Conservation (phyloP, 2,113 vertebrate genomes). For the Phoenicopterus ruber region DNA sequence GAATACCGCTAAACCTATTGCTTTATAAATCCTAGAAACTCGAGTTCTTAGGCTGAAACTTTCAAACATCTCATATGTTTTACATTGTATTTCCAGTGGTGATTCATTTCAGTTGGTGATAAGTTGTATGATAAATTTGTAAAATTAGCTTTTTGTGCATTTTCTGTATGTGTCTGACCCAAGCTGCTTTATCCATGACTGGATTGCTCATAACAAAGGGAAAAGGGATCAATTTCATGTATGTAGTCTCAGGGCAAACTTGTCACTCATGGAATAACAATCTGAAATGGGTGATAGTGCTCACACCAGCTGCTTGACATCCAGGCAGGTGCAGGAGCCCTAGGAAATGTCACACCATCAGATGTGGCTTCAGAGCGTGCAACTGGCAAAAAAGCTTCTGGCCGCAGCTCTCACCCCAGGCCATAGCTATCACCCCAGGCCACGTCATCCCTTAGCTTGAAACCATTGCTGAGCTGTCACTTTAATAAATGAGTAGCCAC, state of each 20-base stretch:
- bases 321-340: constrained; percentile 69
- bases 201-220: constrained; percentile 34
- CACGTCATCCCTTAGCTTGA: constrained; percentile 60
- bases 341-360: constrained; percentile 74
- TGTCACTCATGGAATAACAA: constrained; percentile 57
- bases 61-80: neutral
- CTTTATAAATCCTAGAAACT: neutral
- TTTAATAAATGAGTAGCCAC: constrained; percentile 77
- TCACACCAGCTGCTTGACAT: constrained; percentile 69
- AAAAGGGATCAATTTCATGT: constrained; percentile 35
- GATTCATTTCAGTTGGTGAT: neutral
- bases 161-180: neutral
- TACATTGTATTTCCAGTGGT: neutral
- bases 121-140: neutral
- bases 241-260: constrained; percentile 43
- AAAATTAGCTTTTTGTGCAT: neutral
- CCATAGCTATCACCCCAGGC: constrained; percentile 71
- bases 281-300: constrained; percentile 52
- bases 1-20: neutral
- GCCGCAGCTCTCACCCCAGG: constrained; percentile 60
- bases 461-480: constrained; percentile 75
- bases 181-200: neutral
- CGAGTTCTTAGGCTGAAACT: neutral
- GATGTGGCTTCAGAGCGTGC: constrained; percentile 59
- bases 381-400: constrained; percentile 54